These are phyloP conservation scores for Ommatoiulus sabulosus DNA, from an alignment of 2,888 invertebrate genomes.

Conservation along the genomic window DNA sequence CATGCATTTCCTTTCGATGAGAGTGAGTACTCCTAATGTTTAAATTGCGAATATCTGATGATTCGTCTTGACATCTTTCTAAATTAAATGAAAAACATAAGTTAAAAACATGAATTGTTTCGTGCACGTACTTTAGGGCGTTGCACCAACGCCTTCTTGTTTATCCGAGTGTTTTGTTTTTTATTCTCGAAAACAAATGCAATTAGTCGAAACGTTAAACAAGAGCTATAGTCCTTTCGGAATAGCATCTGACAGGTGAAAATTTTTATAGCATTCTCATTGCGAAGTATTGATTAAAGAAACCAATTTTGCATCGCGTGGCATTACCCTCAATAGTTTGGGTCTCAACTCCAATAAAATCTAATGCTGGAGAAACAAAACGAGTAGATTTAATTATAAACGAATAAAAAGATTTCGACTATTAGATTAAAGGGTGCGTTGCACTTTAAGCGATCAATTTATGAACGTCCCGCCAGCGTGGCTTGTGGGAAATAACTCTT, in stretches of 20 bases:
- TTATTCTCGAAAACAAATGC: neutral
- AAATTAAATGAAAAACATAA: too few relatives aligned
- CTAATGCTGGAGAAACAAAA: neutral
- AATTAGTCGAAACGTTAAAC: neutral
- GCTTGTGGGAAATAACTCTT: too few relatives aligned
- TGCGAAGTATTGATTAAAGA: neutral
- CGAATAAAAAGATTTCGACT: neutral
- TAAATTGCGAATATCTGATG: too few relatives aligned
- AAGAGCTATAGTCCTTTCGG: too few relatives aligned
- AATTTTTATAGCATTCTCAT: neutral
- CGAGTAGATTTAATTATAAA: neutral
- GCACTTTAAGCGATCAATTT: neutral
- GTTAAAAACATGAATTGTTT: too few relatives aligned
- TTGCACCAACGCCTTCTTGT: neutral
- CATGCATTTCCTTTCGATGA: too few relatives aligned
- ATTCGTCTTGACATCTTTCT: too few relatives aligned
- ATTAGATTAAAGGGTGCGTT: constrained; percentile 34
- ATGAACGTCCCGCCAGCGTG: neutral
- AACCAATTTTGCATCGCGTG: neutral
- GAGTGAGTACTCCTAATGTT: too few relatives aligned
- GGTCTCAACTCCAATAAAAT: neutral
- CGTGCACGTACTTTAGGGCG: too few relatives aligned
- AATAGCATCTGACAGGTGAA: neutral
- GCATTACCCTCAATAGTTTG: neutral
- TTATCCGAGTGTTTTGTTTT: neutral